Percentiles rank a stretch among this genome's conserved stretches.
phyloP scores from a whole-genome alignment of 1,140 invertebrate genomes.

The Bombus pyrosoma region DNA sequence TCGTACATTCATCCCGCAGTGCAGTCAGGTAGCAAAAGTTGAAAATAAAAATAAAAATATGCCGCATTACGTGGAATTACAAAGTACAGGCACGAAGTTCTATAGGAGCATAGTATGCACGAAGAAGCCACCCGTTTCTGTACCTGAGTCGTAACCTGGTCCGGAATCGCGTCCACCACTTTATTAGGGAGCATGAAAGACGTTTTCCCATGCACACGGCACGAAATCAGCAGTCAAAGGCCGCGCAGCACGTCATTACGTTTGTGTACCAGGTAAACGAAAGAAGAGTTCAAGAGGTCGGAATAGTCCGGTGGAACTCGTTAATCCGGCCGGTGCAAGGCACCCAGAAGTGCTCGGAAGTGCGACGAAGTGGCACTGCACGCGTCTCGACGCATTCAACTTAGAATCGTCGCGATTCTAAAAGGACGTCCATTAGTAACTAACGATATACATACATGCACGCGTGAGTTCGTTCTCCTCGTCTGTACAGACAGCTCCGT shows the following conservation, averaged over 20 bases:
- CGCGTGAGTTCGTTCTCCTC: neutral
- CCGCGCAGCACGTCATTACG: constrained; percentile 9
- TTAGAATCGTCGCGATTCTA: constrained; percentile 53
- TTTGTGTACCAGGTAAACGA: constrained; percentile 28
- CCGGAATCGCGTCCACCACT: neutral
- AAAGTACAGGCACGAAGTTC: neutral
- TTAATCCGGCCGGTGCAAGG: constrained; percentile 53
- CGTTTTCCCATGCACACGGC: neutral
- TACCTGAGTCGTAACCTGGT: too few relatives aligned
- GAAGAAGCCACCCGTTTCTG: neutral
- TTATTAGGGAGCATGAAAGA: constrained; percentile 30
- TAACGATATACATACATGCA: constrained; percentile 37
- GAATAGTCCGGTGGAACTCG: constrained; percentile 52
- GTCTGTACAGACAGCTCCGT: neutral
- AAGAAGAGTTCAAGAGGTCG: constrained; percentile 40
- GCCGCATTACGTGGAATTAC: neutral
- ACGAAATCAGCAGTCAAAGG: constrained; percentile 34
- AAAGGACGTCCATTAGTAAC: constrained; percentile 67
- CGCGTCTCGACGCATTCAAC: constrained; percentile 58
- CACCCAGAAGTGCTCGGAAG: constrained; percentile 43
- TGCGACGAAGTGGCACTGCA: constrained; percentile 11
- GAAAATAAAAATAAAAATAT: neutral
- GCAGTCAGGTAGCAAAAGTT: neutral
- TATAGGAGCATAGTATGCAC: neutral
- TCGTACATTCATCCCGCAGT: neutral